Conservation (phyloP, 2,888 invertebrate genomes). For the Hofmannophila pseudospretella region DNA sequence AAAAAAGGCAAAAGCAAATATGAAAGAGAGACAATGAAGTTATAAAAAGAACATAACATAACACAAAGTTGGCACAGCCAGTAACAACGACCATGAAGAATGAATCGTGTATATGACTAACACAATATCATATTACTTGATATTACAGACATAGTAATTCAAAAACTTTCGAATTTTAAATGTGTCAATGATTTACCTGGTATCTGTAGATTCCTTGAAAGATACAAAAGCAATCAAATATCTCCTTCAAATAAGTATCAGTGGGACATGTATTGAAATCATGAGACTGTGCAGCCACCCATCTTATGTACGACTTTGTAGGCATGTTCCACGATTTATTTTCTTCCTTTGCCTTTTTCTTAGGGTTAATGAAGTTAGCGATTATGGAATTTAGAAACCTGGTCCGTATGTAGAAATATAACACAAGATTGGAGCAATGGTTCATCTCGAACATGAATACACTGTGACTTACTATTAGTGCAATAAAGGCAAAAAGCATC, state of each 20-base stretch:
- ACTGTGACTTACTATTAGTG: neutral
- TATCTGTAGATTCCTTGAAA: constrained; percentile 7
- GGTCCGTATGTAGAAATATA: constrained; percentile 10
- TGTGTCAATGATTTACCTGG: constrained; percentile 10
- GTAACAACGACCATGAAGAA: too few species aligned
- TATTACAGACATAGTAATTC: too few species aligned
- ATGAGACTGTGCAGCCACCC: neutral
- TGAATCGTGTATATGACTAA: too few species aligned
- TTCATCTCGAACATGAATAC: neutral
- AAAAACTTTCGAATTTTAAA: too few species aligned
- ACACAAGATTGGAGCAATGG: constrained; percentile 6
- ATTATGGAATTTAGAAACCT: constrained; percentile 7
- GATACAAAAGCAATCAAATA: constrained; percentile 7
- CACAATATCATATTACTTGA: too few species aligned
- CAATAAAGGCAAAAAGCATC: constrained; percentile 3
- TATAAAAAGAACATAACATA: too few species aligned
- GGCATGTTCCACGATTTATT: neutral
- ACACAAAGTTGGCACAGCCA: too few species aligned
- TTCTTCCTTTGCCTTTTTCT: neutral
- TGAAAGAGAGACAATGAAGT: too few species aligned
- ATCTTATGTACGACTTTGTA: neutral
- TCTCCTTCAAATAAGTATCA: constrained; percentile 6
- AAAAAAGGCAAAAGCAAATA: too few species aligned
- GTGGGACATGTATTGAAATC: constrained; percentile 1
- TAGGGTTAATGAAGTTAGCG: neutral